phyloP scores from a whole-genome alignment of 2,888 invertebrate species.

The Drosophila monieri region DNA sequence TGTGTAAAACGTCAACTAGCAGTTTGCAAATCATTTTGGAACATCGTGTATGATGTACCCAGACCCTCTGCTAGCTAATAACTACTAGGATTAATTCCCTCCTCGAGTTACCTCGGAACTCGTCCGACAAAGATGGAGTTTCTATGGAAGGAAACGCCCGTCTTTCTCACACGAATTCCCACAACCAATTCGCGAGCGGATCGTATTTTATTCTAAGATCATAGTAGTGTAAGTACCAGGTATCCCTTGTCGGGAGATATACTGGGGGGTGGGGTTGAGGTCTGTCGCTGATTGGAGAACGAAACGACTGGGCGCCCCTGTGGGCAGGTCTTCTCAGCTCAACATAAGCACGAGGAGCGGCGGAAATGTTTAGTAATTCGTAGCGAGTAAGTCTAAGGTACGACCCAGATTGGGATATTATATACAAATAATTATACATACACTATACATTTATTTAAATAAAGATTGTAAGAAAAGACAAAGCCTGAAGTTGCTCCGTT shows the following conservation, averaged over 20 bases:
- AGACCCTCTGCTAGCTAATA: constrained; percentile 6
- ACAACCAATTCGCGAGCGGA: neutral
- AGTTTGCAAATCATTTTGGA: constrained; percentile 1
- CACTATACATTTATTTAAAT: constrained; percentile 30
- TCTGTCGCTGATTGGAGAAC: neutral
- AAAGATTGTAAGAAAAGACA: constrained; percentile 17
- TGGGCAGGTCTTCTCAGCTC: neutral
- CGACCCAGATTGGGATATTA: constrained; percentile 42
- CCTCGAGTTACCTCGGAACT: constrained; percentile 6
- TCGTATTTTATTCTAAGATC: constrained; percentile 10
- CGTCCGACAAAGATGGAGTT: constrained; percentile 15
- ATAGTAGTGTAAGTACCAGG: constrained; percentile 17
- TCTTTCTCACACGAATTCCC: constrained; percentile 27
- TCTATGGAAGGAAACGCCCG: neutral
- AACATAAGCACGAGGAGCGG: neutral
- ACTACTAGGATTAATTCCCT: constrained; percentile 21
- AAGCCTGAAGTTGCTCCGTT: constrained; percentile 48
- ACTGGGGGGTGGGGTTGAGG: neutral
- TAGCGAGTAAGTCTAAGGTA: constrained; percentile 25
- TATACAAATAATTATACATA: constrained; percentile 36
- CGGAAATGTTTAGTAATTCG: constrained; percentile 13
- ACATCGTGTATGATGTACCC: constrained; percentile 1
- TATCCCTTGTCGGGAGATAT: neutral
- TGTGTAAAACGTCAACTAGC: neutral
- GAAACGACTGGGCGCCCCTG: constrained; percentile 1